Evolutionary conservation across 2,888 invertebrate species (phyloP), one percentile per base, ranked within the genome.

Genomic region (Cheilosia urbana): DNA sequence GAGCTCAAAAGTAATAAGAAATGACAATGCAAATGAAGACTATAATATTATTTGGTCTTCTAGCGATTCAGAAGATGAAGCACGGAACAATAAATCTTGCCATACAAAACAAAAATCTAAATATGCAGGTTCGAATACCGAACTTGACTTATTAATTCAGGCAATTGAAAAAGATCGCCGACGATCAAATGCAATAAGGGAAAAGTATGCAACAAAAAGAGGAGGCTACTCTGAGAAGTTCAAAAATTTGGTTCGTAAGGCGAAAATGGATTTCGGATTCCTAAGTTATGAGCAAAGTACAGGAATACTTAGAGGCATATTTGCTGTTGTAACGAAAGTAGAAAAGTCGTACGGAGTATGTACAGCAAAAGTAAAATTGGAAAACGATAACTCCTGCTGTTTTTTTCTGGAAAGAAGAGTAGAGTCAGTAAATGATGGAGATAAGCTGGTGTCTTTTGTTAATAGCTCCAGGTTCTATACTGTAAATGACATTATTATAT

Each of bases 291-390:
- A 69, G 9, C 34, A 69, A 21, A 11, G 37, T n/a, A 13, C 6
- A 15, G 34, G 58, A 0, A 58, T 58, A 2, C 6, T 17, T 17
- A 11, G 37, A 24, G 58, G 58, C 1, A 27, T 24, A 15, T 6
- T 4, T 11, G 69, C 34, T 21, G 7, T 21, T 58, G 15, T 58
- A 11, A 21, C 17, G 2, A 15, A 49, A 7, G 15, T 1, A 34
- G 47, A 58, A 6, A n/a, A n/a, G 1, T 47, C 47, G 1, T 69
- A 69, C 3, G 69, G 69, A n/a, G 58, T 69, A 9, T 34, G 7
- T 11, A 5, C 11, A 3, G 57, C 19, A 11, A n/a, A 34, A 15
- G 37, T 24, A 11, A 6, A 57, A n/a, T 17, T 47, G 6, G 45
- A 57, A 24, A 37, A 21, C 19, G n/a, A 7, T 24, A 17, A 1